Base-by-base conservation (phyloP, 2,797 vertebrate genomes). In the Nasua narica region DNA sequence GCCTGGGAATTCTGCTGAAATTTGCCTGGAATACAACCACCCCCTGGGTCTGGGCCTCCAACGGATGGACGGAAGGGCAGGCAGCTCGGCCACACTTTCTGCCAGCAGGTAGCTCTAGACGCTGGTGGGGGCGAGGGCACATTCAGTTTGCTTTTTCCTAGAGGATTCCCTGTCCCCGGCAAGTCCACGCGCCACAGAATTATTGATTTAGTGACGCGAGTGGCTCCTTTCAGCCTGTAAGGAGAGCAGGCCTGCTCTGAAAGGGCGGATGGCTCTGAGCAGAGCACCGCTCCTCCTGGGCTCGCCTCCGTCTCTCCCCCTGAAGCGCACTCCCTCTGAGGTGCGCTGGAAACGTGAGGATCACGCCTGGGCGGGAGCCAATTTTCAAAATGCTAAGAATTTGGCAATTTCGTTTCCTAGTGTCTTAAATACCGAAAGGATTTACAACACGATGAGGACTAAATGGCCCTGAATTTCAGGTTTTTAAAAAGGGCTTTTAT, bases 341-440 rank as follows among this genome's bases (percentile, higher is more conserved):
- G 15, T 0, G 1, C 23, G 46, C 52, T 91, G 94, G 82, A 96
- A 93, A 95, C 29, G 37, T n/a, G 77, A 95, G 35, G 56, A 93
- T 23, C 65, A 15, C 7, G 76, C 58, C 32, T 88, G 90, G 16
- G 89, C 52, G 65, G 92, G 16, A 96, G 87, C 95, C 87, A 90
- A 23, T 92, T 97, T 94, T 90, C 83, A 97, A 96, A 97, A 96
- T n/a, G 96, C 87, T 97, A 92, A 35, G 35, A 89, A 87, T 89
- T 67, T 97, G 90, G 81, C 65, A 95, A 89, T 97, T 85, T 96
- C 54, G 46, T 82, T 89, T 97, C 95, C 91, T 27, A 93, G 79
- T 94, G 89, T 86, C 82, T 96, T 94, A 97, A 98, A 97, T 87
- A 97, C 25, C n/a, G 54, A 94, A 96, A 96, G 86, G 52, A 81